These are phyloP conservation scores for Fregetta grallaria DNA, from an alignment of 2,113 vertebrate genomes.

Conservation along the genomic window DNA sequence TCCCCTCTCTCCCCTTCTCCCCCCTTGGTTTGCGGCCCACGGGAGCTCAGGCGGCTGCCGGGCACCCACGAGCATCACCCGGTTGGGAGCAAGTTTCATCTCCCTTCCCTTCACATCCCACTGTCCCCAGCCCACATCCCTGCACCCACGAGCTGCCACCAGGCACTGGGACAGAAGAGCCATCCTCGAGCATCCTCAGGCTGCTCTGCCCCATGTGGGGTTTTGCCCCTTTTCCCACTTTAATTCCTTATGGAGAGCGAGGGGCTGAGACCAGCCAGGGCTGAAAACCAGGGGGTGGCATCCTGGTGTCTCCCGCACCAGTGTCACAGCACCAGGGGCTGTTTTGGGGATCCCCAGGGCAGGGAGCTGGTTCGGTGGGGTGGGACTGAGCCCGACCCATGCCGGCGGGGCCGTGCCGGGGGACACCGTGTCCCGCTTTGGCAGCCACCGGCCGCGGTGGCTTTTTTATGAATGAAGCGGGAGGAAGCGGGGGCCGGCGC, in stretches of 20 bases:
- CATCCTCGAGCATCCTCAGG: background rate
- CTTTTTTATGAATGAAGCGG: conserved; percentile 84
- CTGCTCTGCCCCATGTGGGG: background rate
- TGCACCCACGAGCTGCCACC: background rate
- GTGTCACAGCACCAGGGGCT: rapidly evolving
- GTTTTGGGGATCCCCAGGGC: background rate
- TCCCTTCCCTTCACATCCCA: background rate
- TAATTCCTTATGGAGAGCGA: rapidly evolving
- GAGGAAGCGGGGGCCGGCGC: conserved; percentile 66
- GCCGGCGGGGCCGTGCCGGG: background rate
- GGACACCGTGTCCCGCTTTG: background rate
- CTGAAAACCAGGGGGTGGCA: rapidly evolving
- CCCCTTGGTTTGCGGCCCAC: background rate
- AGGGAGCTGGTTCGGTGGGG: rapidly evolving
- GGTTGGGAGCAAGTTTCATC: rapidly evolving
- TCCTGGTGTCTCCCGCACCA: rapidly evolving
- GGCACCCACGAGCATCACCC: background rate
- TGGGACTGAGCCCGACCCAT: background rate
- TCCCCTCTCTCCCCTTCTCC: rapidly evolving
- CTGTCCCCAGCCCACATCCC: background rate
- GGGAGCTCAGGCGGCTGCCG: background rate
- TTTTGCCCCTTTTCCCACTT: background rate
- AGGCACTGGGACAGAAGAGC: too few relatives aligned
- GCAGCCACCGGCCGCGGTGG: background rate
- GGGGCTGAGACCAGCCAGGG: rapidly evolving